These are phyloP conservation scores for Pontoporia blainvillei DNA, from an alignment of 2,113 vertebrate genomes.

Conservation along the genomic window DNA sequence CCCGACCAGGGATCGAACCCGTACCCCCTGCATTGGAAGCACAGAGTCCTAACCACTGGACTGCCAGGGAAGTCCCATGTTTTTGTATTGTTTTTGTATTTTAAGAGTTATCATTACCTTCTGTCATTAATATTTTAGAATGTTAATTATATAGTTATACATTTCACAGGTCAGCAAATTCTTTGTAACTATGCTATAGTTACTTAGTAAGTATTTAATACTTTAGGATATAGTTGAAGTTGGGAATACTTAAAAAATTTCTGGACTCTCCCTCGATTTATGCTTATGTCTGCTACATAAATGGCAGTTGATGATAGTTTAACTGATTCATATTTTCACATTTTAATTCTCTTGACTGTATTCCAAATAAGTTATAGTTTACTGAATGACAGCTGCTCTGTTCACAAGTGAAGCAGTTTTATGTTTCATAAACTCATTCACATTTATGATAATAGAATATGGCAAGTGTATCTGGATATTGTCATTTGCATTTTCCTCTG, in stretches of 20 bases:
- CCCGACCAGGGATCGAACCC: too few relatives aligned
- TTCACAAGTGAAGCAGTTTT: conserved; percentile 8
- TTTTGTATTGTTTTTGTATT: background rate
- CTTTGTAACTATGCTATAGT: background rate
- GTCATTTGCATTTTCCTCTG: background rate
- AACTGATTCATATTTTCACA: background rate
- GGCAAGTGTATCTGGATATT: background rate
- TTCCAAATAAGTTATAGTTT: background rate
- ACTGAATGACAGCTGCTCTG: background rate
- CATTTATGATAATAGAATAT: conserved; percentile 16
- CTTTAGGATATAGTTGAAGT: background rate
- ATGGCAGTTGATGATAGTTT: background rate
- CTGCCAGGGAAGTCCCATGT: too few relatives aligned
- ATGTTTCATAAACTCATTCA: conserved; percentile 1
- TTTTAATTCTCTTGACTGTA: conserved; percentile 5
- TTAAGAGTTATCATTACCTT: background rate
- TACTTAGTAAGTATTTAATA: conserved; percentile 6
- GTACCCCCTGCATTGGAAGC: too few relatives aligned
- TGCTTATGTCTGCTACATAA: background rate
- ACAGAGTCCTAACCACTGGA: too few relatives aligned
- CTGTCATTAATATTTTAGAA: background rate
- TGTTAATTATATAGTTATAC: background rate
- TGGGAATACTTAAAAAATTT: background rate
- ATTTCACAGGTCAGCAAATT: background rate
- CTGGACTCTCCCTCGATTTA: background rate